Evolutionary conservation across 2,888 invertebrate genomes (phyloP), one percentile per base, ranked within the genome.

Genomic region (Leucophenga montana): DNA sequence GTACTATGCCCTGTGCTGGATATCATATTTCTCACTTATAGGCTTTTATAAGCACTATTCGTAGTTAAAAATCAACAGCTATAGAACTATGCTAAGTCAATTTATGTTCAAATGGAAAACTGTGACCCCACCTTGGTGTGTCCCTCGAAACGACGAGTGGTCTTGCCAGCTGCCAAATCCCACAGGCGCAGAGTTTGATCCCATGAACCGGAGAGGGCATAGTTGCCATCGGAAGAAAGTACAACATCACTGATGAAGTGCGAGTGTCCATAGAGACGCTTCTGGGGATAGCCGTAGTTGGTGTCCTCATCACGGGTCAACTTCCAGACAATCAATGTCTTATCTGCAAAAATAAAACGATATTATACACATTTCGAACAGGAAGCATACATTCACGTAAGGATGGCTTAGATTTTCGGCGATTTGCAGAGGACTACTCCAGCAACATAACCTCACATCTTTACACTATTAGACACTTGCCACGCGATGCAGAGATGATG

Each of bases 211-310:
- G 98, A 98, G 54, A 99, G 91, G 66, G 99, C 99, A 90, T 98
- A 99, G 91, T 98, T 98, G 77, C 99, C 99, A 90, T 99, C 99
- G 68, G 98, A 97, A 22, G 98, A 99, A 75, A 99, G 92, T 66
- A 98, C 98, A 65, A 99, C 98, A 89, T 99, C 99, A 68, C 97
- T 97, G 84, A 99, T 97, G 89, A 99, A 99, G 89, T 99, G 98
- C 18, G 97, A 97, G 90, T 99, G 99, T 68, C 99, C 99, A 87
- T 96, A 94, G 46, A 99, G 92, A 87, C 97, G 94, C 89, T 97
- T 97, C 89, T 96, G 95, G 3, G 98, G 97, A 70, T 96, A 93
- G 82, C 98, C 98, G 89, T 97, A 98, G 90, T 95, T 95, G 67
- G 93, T 92, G 79, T 97, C 97, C 87, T 98, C 97, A 88, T 98